Evolutionary conservation across 2,113 vertebrate genomes (phyloP).

Genomic region (Erythrolamprus reginae): DNA sequence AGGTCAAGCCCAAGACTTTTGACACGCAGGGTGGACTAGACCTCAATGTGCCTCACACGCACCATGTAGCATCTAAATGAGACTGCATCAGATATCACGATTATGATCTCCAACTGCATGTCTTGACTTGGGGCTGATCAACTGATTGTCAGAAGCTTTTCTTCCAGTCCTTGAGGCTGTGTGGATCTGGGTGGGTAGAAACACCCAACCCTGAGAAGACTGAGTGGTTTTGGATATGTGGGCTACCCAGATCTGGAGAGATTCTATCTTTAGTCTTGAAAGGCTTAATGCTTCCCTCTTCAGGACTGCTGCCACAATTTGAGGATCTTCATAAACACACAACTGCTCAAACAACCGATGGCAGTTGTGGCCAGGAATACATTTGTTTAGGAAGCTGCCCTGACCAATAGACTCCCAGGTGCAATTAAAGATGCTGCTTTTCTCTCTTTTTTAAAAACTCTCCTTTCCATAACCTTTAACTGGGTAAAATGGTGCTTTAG

Average conservation of each 20-base stretch:
- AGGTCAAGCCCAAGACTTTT: background rate
- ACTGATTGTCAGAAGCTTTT: background rate
- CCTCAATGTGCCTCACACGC: rapidly evolving
- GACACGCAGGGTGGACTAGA: background rate
- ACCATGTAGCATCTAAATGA: background rate
- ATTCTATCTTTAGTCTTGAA: background rate
- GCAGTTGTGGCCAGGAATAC: background rate
- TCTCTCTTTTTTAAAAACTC: background rate
- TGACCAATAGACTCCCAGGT: background rate
- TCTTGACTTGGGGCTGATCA: background rate
- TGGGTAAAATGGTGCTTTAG: background rate
- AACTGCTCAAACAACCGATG: background rate
- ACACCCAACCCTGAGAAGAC: background rate
- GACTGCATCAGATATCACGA: background rate
- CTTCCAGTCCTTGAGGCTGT: background rate
- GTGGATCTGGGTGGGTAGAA: background rate
- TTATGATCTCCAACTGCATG: background rate
- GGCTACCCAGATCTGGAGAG: background rate
- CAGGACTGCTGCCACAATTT: background rate
- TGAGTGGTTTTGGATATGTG: background rate
- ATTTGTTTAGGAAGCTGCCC: background rate
- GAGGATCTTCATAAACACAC: background rate
- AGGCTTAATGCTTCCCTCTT: background rate
- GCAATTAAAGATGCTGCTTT: background rate
- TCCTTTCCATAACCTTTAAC: background rate